Conservation (phyloP, 2,113 vertebrate species). For the Callionymus lyra region DNA sequence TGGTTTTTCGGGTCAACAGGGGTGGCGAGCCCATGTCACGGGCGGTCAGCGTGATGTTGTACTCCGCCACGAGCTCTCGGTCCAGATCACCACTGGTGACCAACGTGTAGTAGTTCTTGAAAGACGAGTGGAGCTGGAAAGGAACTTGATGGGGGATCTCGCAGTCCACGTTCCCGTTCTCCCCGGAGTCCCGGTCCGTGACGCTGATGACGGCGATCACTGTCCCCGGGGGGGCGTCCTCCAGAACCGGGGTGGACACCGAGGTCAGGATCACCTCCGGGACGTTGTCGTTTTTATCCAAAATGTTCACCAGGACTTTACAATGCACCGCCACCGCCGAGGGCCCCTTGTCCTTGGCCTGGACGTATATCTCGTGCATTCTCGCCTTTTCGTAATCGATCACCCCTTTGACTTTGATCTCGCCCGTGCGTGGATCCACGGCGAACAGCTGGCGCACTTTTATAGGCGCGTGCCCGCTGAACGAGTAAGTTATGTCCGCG, state of each 20-base stretch:
- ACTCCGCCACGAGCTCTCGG: constrained; percentile 66
- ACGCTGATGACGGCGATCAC: constrained; percentile 80
- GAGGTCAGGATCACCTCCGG: constrained; percentile 64
- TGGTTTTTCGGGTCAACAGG: constrained; percentile 61
- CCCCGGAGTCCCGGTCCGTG: constrained; percentile 72
- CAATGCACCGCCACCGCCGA: constrained; percentile 80
- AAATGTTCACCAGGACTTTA: constrained; percentile 62
- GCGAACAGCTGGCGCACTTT: constrained; percentile 64
- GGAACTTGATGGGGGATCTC: constrained; percentile 65
- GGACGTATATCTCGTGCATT: constrained; percentile 76
- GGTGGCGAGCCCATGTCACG: constrained; percentile 71
- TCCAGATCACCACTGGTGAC: constrained; percentile 74
- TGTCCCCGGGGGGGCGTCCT: constrained; percentile 72
- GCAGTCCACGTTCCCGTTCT: constrained; percentile 76
- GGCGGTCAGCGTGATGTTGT: constrained; percentile 74
- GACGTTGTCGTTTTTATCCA: constrained; percentile 62
- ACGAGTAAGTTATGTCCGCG: constrained; percentile 60
- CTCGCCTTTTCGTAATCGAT: constrained; percentile 67
- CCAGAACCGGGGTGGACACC: constrained; percentile 61
- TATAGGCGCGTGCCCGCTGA: constrained; percentile 60
- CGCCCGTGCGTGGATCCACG: constrained; percentile 60
- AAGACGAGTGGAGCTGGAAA: constrained; percentile 78
- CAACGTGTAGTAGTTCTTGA: constrained; percentile 81
- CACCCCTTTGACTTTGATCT: constrained; percentile 64
- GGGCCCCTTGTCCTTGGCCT: constrained; percentile 81